A percentile compares a stretch with the other conserved stretches of the same genome.
These are phyloP conservation scores for Microcebus jonahi DNA, from an alignment of 2,113 vertebrate species.

Conservation along the genomic window DNA sequence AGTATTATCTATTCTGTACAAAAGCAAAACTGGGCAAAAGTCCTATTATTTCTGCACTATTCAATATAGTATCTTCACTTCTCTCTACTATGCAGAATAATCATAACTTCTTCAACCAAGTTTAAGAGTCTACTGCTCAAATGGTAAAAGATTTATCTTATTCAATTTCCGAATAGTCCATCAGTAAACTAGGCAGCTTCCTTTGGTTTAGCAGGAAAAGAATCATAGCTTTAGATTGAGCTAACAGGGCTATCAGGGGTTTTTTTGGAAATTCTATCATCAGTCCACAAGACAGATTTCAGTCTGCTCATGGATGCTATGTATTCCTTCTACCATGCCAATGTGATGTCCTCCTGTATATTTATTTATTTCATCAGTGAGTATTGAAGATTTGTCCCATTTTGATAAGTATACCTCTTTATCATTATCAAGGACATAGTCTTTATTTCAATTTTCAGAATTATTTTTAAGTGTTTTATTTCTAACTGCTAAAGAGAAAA, in stretches of 20 bases:
- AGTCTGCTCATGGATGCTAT: fast-evolving
- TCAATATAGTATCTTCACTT: not conserved
- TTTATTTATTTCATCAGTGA: not conserved
- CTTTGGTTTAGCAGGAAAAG: not conserved
- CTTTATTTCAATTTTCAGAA: not conserved
- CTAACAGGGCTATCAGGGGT: fast-evolving
- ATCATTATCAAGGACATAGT: not conserved
- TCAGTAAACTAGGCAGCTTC: not conserved
- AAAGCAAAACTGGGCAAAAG: not conserved
- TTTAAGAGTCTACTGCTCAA: not conserved
- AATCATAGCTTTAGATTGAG: not conserved
- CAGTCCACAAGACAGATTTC: not conserved
- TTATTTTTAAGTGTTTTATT: not conserved
- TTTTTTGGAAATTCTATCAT: not conserved
- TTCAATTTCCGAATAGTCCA: not conserved
- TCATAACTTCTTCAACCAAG: not conserved
- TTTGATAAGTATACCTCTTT: not conserved
- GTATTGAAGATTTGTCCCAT: not conserved
- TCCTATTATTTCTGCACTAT: not conserved
- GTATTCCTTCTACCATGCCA: not conserved
- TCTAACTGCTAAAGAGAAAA: not conserved
- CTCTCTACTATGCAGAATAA: not conserved
- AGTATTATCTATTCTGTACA: not conserved
- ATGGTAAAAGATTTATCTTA: not conserved
- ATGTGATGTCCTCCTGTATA: not conserved